Evolutionary conservation across 2,888 invertebrate species (phyloP), one percentile per base, ranked within the genome.

Genomic region (Zygaena filipendulae): DNA sequence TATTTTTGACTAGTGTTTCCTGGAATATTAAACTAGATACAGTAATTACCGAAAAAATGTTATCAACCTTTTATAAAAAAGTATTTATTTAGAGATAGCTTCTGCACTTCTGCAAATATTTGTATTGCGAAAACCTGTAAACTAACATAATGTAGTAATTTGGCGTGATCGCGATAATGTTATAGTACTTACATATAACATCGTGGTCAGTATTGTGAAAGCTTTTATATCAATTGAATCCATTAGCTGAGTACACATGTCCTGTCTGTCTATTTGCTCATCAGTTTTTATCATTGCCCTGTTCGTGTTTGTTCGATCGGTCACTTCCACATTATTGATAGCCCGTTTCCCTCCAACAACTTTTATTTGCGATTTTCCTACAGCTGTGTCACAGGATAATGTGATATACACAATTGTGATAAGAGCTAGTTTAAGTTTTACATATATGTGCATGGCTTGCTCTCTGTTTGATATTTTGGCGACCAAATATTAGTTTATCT

Each of bases 151-250:
- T n/a, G n/a, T n/a, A 47, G 52, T 66, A 70, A 69, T 68, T 68
- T 56, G 53, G 53, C 49, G 54, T 51, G 45, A 49, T 42, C 41
- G 44, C 51, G 64, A 66, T 68, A 69, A n/a, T n/a, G n/a, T 64
- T 63, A 67, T 62, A 57, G 47, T 51, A 45, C 49, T 42, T n/a
- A n/a, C n/a, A n/a, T n/a, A n/a, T n/a, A n/a, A n/a, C n/a, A 40
- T 45, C 41, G 45, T 59, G 58, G 64, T 61, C 64, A 69, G 68
- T 61, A 72, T 63, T 74, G 67, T 75, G 67, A 79, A 79, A 79
- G 79, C 79, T 77, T 79, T 77, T 64, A 69, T 79, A 79, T 79
- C 79, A 75, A 77, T 77, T 77, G 75, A 79, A 77, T 79, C 79
- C 79, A 79, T 79, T 79, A 79, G 72, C 66, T 64, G 69, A 66